Base-by-base conservation (phyloP, 2,888 invertebrate genomes). In the Eurois occulta region DNA sequence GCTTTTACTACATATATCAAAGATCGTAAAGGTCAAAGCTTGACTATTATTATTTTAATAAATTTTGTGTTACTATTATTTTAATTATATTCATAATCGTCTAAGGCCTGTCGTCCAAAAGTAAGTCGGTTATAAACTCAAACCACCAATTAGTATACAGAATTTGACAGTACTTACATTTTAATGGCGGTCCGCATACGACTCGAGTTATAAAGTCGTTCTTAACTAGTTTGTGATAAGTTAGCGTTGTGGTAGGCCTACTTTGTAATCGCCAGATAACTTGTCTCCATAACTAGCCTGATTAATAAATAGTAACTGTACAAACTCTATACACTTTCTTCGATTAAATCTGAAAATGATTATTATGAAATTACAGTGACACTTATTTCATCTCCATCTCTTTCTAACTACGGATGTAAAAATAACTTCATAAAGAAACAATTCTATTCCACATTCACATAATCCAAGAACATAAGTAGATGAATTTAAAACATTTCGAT, bases 401-500 rank as follows among this genome's bases (percentile, higher is more conserved):
- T n/a, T n/a, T n/a, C n/a, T n/a, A 21, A 48, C 48, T 48, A 21
- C 2, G 8, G 8, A 48, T 48, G 21, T 21, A 58, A 58, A 60
- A 18, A 3, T 32, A 32, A 2, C 8, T 60, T 18, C 7, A 60
- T 8, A 60, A 60, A 18, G 1, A 32, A 32, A 32, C 8, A 8
- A 41, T 65, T 35, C 43, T 35, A 46, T 82, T 78, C 77, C 21
- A 48, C 35, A 55, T 75, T 82, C 11, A 64, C 16, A 28, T n/a
- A 81, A 67, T 83, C 75, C 46, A 83, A 81, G 80, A 67, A 55
- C 46, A 68, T 21, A 55, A 72, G 84, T 72, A 78, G 76, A 89
- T 87, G 87, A 88, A 91, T 91, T 90, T 90, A 87, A 88, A 91
- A 90, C 88, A 84, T 48, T 87, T 85, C 87, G 75, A 87, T 88